Base-by-base conservation (phyloP, 2,113 vertebrate genomes). In the Mirza zaza region DNA sequence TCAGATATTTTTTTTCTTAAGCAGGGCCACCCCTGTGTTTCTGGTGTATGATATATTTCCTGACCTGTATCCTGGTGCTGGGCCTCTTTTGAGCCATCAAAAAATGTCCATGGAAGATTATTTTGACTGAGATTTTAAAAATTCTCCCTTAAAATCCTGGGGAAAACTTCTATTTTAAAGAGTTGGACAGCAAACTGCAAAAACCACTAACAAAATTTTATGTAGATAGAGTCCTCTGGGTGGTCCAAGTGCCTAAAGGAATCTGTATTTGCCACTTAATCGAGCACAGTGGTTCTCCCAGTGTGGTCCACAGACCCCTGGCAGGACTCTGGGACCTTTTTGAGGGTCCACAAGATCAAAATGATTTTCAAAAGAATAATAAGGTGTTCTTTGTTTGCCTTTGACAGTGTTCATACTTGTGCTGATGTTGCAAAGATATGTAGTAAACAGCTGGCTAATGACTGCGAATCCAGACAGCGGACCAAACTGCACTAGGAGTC, bases 161-260 rank as follows among this genome's bases (percentile, higher is more conserved):
- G 39, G 68, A 81, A 71, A 67, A 73, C 70, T 95, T 71, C 18
- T 42, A 85, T 86, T 95, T 94, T 81, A 89, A 90, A 95, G 75
- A 96, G 15, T 27, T 95, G 83, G 36, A 45, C 9, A 87, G 42
- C 39, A 50, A 83, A 94, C 18, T 67, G 79, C 21, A 94, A 77
- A 27, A 3, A 92, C 15, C 45, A 87, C 5, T 6, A 63, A 10
- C 21, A 57, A 15, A 14, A 42, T 29, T 94, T 75, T 91, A 70
- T 50, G 42, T 25, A 70, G 48, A 80, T 14, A 83, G 18, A 88
- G 34, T 84, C 25, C 18, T 39, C 29, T 15, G 21, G 34, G 70
- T 92, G 52, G 80, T 86, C 93, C 27, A 48, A 85, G 21, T 39
- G 29, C 27, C 59, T 68, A 21, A 87, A 90, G 65, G 76, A 92